Base-by-base conservation (phyloP, 2,113 vertebrate genomes). In the Engystomops pustulosus region DNA sequence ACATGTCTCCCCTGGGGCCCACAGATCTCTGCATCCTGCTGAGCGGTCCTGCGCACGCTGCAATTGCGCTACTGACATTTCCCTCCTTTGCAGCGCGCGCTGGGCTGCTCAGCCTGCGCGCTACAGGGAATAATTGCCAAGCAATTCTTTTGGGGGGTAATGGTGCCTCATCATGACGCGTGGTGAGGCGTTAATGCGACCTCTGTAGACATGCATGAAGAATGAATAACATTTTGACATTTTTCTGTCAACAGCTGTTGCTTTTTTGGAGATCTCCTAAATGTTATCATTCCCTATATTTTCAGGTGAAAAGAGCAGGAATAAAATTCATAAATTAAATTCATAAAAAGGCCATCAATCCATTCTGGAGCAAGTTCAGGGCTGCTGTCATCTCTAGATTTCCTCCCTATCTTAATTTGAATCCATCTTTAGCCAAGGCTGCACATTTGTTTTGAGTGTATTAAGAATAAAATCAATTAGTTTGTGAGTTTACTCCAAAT, bases 381-480 rank as follows among this genome's bases (percentile, higher is more conserved):
- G 41, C 38, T 45, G n/a, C n/a, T n/a, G 20, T 74, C 74, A 60
- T 82, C 68, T 36, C 51, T 53, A 55, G 27, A 25, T 32, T 70
- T 38, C 23, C 80, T 71, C 32, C 65, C 67, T 69, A 80, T 80
- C 79, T 81, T 80, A 68, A 80, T 80, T 80, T 80, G 30, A 81
- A 81, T 81, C 80, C 67, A 71, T 81, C 32, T 68, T 81, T 68
- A 70, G 34, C 8, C 32, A n/a, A 47, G 71, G 17, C 47, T 12
- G 25, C 60, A 55, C 80, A 41, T 81, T 71, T 81, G 80, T 71
- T 81, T 81, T 81, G 47, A 70, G 30, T 41, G 49, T 70, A 70
- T 81, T 71, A 81, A 41, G 80, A 49, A 53, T 70, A 81, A 55
- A 81, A 81, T 71, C 80, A 71, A 80, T 68, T 80, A 80, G 79